These are phyloP conservation scores for Galleria mellonella DNA, from an alignment of 1,140 invertebrate species.

Conservation along the genomic window DNA sequence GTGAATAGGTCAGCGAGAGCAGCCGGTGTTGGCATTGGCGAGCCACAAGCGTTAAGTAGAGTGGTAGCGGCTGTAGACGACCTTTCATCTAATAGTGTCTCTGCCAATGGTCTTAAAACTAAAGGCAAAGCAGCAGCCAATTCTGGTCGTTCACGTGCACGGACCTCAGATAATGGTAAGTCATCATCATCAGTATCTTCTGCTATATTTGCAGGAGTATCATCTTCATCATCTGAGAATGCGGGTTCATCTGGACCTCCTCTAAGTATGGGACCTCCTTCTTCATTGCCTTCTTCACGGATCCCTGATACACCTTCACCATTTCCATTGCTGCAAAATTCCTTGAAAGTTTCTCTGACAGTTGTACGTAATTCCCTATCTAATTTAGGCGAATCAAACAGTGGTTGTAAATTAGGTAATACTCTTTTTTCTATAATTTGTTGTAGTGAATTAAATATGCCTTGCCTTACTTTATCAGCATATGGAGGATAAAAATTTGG, in stretches of 20 bases:
- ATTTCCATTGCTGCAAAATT: constrained; percentile 85
- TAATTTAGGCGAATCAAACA: constrained; percentile 95
- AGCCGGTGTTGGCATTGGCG: constrained; percentile 68
- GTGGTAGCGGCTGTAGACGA: constrained; percentile 74
- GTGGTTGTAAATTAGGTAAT: constrained; percentile 88
- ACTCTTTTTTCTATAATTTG: constrained; percentile 97
- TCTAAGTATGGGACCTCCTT: constrained; percentile 30
- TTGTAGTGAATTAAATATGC: constrained; percentile 93
- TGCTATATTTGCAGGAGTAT: constrained; percentile 75
- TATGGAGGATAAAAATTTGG: constrained; percentile 92
- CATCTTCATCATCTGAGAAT: constrained; percentile 89
- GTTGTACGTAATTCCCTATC: constrained; percentile 91
- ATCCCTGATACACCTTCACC: constrained; percentile 61
- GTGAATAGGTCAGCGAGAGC: constrained; percentile 64
- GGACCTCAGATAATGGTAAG: constrained; percentile 83
- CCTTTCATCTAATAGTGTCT: constrained; percentile 75
- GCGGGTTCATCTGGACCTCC: constrained; percentile 77
- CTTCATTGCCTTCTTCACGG: constrained; percentile 74
- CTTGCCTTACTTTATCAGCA: constrained; percentile 88
- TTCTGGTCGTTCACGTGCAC: constrained; percentile 67
- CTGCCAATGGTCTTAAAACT: constrained; percentile 78
- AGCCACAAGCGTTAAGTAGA: constrained; percentile 73
- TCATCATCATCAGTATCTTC: constrained; percentile 93
- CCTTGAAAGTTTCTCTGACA: constrained; percentile 92
- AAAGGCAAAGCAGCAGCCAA: constrained; percentile 75